Base-by-base conservation (phyloP, 1,140 invertebrate species). In the Lamellibrachia luymesi region DNA sequence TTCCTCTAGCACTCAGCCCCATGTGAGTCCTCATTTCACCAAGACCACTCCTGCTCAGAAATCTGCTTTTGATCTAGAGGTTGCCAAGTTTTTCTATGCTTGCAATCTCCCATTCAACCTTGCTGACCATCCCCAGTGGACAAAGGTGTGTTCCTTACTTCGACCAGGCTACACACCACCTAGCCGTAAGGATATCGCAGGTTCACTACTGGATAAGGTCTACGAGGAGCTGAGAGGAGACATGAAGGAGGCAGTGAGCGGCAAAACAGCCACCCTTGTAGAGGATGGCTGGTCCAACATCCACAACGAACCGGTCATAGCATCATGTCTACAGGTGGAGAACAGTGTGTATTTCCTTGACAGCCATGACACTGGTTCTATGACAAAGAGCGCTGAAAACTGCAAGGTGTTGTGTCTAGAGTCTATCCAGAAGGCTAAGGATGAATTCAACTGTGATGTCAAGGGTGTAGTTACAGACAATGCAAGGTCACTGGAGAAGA, bases 321-420 rank as follows among this genome's bases (percentile, higher is more conserved):
- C n/a, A n/a, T n/a, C n/a, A n/a, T n/a, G n/a, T n/a, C n/a, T n/a
- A n/a, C n/a, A n/a, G n/a, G n/a, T n/a, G n/a, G n/a, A n/a, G n/a
- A n/a, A n/a, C n/a, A n/a, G n/a, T n/a, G n/a, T n/a, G n/a, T n/a
- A n/a, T n/a, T n/a, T 92, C 51, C 92, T 92, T 50, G 92, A 92
- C 92, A 92, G 92, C 38, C 49, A 51, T 50, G 92, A 92, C 38
- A 92, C 92, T 51, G 92, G 92, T 51, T 92, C 92, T 22, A 92
- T 56, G 51, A 92, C 92, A 50, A 92, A 92, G 51, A 13, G 10
- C 10, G 50, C 92, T 17, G 92, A 92, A 17, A 51, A 51, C 38
- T 92, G 17, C 92, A 92, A 92, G 13, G 49, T 13, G 17, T 56
- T 92, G 38, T 50, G 49, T 92, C 49, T 13, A 17, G 49, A 92